A percentile compares a stretch with the other conserved stretches of the same genome.
These are phyloP conservation scores for Drosophila malerkotliana DNA, from an alignment of 1,140 invertebrate genomes.

Conservation along the genomic window DNA sequence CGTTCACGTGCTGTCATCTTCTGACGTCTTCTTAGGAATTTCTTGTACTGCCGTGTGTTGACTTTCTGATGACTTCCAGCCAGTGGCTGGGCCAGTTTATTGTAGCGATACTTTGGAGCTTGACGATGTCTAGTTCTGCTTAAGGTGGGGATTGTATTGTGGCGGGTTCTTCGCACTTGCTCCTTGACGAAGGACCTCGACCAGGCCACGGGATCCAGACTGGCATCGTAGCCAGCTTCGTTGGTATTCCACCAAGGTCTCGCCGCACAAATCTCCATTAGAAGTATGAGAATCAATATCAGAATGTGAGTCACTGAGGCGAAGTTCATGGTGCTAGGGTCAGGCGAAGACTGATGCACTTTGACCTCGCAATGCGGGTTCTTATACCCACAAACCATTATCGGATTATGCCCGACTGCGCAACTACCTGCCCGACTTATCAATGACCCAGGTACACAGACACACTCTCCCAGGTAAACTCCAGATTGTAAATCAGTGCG, in stretches of 20 bases:
- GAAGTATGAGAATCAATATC: conserved; percentile 2
- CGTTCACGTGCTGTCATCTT: conserved; percentile 47
- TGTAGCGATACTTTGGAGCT: background rate
- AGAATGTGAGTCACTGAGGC: background rate
- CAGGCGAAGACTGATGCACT: conserved; percentile 27
- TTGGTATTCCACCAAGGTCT: conserved; percentile 55
- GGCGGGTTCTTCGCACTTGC: conserved; percentile 44
- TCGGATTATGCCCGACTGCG: conserved; percentile 20
- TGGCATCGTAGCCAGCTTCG: conserved; percentile 64
- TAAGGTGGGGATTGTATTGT: conserved; percentile 8
- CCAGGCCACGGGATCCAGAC: conserved; percentile 73
- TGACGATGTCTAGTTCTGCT: background rate
- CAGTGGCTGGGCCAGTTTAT: background rate
- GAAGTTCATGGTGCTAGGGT: conserved; percentile 36
- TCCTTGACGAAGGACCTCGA: conserved; percentile 72
- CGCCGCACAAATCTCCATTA: conserved; percentile 4
- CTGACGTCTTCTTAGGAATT: conserved; percentile 35
- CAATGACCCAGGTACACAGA: conserved; percentile 31
- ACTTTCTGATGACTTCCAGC: conserved; percentile 1
- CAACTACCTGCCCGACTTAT: conserved; percentile 38
- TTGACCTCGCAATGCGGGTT: conserved; percentile 16
- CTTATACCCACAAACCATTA: conserved; percentile 45
- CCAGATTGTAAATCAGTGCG: conserved; percentile 35
- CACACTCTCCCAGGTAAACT: conserved; percentile 8
- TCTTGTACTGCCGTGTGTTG: conserved; percentile 28